Conservation (phyloP, 2,113 vertebrate genomes). For the Eudyptes chrysolophus region DNA sequence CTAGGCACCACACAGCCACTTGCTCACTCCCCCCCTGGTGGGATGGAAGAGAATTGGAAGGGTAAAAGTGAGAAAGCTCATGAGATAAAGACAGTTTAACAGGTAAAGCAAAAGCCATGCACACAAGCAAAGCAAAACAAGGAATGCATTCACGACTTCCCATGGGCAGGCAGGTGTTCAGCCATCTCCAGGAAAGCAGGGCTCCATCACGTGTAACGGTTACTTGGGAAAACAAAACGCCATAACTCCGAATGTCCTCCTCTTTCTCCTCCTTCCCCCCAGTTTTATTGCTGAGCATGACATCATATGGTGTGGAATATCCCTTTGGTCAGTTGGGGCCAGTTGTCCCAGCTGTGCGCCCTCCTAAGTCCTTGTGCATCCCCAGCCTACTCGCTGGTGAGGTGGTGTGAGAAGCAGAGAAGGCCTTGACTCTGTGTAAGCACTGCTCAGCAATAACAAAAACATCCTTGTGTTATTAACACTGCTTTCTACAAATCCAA, state of each 20-base stretch:
- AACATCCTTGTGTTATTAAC: background rate
- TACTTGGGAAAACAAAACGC: background rate
- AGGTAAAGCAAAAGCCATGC: background rate
- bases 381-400: accelerated
- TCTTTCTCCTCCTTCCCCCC: background rate
- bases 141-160: background rate
- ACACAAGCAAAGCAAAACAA: background rate
- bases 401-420: background rate
- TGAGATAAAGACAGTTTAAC: background rate
- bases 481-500: background rate
- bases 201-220: accelerated
- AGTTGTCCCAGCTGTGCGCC: background rate
- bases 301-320: accelerated
- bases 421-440: background rate
- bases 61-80: background rate
- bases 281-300: background rate
- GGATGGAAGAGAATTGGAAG: accelerated
- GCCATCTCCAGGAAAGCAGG: background rate
- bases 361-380: accelerated
- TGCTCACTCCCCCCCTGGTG: background rate
- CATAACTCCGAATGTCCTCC: accelerated
- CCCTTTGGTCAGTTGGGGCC: background rate
- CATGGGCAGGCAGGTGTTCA: background rate
- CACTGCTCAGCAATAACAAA: accelerated
- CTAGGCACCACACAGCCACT: background rate